Conservation (phyloP, 2,797 vertebrate genomes). For the Centroberyx gerrardi region DNA sequence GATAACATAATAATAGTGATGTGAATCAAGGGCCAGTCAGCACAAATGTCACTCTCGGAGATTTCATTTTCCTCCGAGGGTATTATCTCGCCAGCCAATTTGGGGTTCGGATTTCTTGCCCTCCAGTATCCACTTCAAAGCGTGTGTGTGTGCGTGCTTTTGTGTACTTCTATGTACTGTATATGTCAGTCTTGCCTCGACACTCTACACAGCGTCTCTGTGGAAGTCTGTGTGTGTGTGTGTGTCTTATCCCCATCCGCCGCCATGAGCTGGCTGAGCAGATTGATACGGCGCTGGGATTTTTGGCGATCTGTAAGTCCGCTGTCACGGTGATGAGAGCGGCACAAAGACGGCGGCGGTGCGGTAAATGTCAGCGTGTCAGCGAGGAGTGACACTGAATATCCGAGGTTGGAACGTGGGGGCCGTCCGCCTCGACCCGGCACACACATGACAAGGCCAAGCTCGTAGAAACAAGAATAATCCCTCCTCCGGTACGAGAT, state of each 20-base stretch:
- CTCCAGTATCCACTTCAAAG: conserved; percentile 30
- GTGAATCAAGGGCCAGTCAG: conserved; percentile 42
- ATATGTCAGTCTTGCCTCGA: conserved; percentile 4
- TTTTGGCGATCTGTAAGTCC: conserved; percentile 63
- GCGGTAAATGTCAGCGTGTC: conserved; percentile 80
- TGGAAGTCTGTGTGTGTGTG: conserved; percentile 8
- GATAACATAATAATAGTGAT: conserved; percentile 50
- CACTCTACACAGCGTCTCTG: conserved; percentile 23
- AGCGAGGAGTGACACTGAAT: conserved; percentile 61
- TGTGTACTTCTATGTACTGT: not conserved
- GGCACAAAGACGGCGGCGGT: conserved; percentile 58
- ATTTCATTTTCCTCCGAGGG: conserved; percentile 57
- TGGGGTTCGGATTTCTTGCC: conserved; percentile 30
- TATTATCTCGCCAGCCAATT: conserved; percentile 54
- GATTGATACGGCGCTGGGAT: conserved; percentile 60
- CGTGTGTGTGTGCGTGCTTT: conserved; percentile 18
- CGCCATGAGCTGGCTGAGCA: conserved; percentile 45
- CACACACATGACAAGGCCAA: conserved; percentile 59
- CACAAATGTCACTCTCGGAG: conserved; percentile 52
- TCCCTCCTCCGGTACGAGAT: conserved; percentile 32
- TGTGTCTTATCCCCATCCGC: conserved; percentile 36
- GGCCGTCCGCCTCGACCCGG: conserved; percentile 24
- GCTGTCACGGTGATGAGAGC: conserved; percentile 73
- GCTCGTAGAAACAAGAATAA: conserved; percentile 46
- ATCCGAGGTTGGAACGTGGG: conserved; percentile 38